Percentiles rank a stretch among this genome's conserved stretches.
Conservation (phyloP, 1,140 invertebrate species). For the Cryptotermes secundus region DNA sequence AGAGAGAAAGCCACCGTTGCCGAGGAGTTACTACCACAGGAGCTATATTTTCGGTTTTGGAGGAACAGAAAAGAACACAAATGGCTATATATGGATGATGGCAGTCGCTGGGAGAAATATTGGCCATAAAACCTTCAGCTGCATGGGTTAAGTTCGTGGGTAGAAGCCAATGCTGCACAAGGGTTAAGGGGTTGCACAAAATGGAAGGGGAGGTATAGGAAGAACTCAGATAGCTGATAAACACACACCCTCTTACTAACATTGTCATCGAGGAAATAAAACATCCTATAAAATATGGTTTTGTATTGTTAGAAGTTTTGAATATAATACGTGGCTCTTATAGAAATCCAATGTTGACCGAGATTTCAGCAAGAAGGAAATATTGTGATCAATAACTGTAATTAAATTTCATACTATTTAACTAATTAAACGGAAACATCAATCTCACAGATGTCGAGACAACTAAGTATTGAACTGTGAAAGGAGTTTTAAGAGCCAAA, state of each 20-base stretch:
- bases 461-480: no score
- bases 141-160: background rate
- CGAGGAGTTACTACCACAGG: background rate
- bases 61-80: conserved; percentile 11
- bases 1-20: background rate
- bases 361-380: no score
- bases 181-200: background rate
- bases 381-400: no score
- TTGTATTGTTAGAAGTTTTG: background rate
- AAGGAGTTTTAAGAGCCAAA: no score
- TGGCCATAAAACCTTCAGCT: conserved; percentile 12
- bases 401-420: no score
- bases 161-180: background rate
- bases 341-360: no score
- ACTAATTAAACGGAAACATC: no score
- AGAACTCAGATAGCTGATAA: background rate
- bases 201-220: conserved; percentile 10
- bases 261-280: conserved; percentile 9
- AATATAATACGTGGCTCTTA: background rate
- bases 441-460: no score
- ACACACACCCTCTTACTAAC: background rate
- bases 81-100: conserved; percentile 16
- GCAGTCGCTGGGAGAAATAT: conserved; percentile 13
- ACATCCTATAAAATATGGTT: background rate
- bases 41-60: conserved; percentile 13